Evolutionary conservation across 2,888 invertebrate genomes (phyloP), one percentile per base, ranked within the genome.

Genomic region (Onchidella celtica): DNA sequence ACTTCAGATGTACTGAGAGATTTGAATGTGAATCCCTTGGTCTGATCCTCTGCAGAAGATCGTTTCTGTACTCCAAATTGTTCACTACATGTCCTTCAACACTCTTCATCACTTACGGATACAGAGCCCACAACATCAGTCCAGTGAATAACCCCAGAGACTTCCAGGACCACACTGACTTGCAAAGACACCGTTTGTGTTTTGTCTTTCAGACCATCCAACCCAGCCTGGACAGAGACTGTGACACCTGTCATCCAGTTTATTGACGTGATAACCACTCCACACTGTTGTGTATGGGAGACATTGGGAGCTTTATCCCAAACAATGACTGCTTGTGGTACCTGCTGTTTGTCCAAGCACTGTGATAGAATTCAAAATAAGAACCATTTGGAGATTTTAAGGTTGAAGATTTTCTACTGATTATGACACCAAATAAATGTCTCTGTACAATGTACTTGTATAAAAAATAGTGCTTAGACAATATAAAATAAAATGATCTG

Each of bases 241-340:
- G 57, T 78, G 2, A 85, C 55, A 1, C 77, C 86, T 9, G 73
- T 65, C n/a, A 57, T 38, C 88, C 88, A 88, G 81, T 84, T 87
- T 11, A 38, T n/a, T 9, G 74, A 32, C 0, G 82, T 86, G 38
- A 87, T 65, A 11, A 9, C 55, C 3, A 74, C 72, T 6, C 85
- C 83, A 80, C 87, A 87, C 77, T 68, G 75, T 17, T 63, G 29
- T 0, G 24, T 29, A 21, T 17, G 55, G 14, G 59, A 61, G 17
- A 14, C 76, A 32, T 29, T 55, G 4, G 47, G 55, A 11, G 77
- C 38, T 3, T 57, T 66, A 1, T 24, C 66, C 81, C 80, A 77
- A n/a, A 79, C 76, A 47, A 88, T 82, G 11, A 88, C 83, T 21
- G 86, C 85, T 77, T 88, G 88, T 11, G 87, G 70, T n/a, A 87